Conservation (phyloP, 2,113 vertebrate species). For the Progne subis region DNA sequence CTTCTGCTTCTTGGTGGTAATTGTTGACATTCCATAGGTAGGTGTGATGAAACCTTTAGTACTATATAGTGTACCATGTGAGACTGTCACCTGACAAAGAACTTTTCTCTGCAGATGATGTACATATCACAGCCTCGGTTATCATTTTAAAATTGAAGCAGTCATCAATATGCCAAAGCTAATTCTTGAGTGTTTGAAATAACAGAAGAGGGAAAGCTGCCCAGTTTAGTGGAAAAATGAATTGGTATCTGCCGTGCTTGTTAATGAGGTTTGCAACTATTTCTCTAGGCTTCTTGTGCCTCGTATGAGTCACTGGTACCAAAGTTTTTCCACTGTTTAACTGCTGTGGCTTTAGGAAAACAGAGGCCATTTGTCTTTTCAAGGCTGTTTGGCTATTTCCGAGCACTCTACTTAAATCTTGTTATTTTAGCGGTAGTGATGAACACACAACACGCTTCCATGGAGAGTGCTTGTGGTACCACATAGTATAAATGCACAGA, state of each 20-base stretch:
- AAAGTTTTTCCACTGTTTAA: background rate
- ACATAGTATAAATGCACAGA: background rate
- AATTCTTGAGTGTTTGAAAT: background rate
- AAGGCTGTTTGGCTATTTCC: background rate
- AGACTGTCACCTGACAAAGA: background rate
- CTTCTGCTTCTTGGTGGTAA: background rate
- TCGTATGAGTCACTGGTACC: background rate
- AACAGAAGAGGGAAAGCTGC: background rate
- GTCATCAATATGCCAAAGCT: background rate
- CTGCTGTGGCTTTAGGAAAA: background rate
- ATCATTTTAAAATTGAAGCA: background rate
- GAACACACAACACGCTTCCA: background rate
- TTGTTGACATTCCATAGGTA: constrained; percentile 9
- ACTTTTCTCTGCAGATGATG: background rate
- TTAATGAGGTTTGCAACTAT: background rate
- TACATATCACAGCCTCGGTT: background rate
- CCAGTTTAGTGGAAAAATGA: background rate
- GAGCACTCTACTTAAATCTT: background rate
- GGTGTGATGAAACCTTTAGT: background rate
- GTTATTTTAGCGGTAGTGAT: constrained; percentile 16
- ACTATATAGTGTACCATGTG: background rate
- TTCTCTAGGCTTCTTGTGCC: background rate
- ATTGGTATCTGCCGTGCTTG: background rate
- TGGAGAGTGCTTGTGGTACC: background rate
- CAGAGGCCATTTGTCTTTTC: background rate